Evolutionary conservation across 92 coral and sea anemone species (phyloP).

Genomic region (Porites divaricata): DNA sequence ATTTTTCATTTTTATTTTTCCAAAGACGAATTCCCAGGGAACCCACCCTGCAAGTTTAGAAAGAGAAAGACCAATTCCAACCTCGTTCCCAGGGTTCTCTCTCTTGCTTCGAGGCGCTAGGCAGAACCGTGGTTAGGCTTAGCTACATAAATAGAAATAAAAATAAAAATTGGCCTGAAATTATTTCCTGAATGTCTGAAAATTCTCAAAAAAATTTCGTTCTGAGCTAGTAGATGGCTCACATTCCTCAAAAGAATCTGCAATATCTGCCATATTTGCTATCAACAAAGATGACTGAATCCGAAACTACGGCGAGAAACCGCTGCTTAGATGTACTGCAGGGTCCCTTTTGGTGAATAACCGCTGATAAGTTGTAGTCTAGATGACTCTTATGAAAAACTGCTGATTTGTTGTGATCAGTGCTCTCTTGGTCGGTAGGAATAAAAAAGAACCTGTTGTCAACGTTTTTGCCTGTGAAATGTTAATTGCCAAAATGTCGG

Average conservation of each 20-base stretch:
- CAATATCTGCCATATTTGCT: constrained; percentile 27
- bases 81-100: too few relatives aligned
- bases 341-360: constrained; percentile 4
- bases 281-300: constrained; percentile 38
- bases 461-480: constrained; percentile 17
- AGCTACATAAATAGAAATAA: constrained; percentile 29
- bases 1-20: too few relatives aligned
- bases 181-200: constrained; percentile 43
- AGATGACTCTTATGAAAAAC: too few relatives aligned
- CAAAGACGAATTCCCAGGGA: too few relatives aligned
- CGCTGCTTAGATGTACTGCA: constrained; percentile 28
- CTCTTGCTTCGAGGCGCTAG: too few relatives aligned
- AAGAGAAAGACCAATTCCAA: too few relatives aligned
- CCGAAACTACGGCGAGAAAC: constrained; percentile 17
- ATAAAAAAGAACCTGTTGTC: neutral
- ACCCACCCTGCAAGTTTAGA: too few relatives aligned
- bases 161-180: constrained; percentile 42
- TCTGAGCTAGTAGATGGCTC: constrained; percentile 23
- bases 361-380: too few relatives aligned
- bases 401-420: neutral
- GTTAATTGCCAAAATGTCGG: constrained; percentile 7
- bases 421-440: neutral
- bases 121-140: neutral
- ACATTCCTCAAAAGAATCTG: constrained; percentile 7
- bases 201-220: constrained; percentile 16